Evolutionary conservation across 2,113 vertebrate genomes (phyloP).

Genomic region (Calypte anna): DNA sequence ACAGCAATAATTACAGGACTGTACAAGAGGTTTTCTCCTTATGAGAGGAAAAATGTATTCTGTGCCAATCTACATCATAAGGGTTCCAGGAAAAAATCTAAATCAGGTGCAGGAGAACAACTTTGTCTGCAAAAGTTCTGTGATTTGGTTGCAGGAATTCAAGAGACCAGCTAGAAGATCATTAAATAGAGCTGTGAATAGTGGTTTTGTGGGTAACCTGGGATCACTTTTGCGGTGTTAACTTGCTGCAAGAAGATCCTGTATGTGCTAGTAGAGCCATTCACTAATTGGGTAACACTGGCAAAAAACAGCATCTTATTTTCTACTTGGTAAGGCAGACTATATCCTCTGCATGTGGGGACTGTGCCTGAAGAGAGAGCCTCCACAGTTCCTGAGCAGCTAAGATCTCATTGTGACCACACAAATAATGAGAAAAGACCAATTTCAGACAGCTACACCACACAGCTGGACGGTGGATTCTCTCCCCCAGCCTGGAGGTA

Average conservation of each 20-base stretch:
- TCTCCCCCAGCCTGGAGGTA: neutral
- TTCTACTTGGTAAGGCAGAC: neutral
- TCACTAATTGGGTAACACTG: neutral
- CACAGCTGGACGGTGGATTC: neutral
- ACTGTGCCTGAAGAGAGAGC: neutral
- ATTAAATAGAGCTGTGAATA: neutral
- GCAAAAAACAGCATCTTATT: neutral
- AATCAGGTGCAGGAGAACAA: neutral
- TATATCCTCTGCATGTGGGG: neutral
- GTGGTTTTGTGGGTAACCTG: neutral
- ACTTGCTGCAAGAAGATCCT: neutral
- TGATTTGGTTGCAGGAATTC: neutral
- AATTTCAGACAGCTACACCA: neutral
- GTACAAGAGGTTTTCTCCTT: neutral
- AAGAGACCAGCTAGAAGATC: neutral
- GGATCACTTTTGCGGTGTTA: neutral
- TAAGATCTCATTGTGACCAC: neutral
- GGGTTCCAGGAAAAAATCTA: neutral
- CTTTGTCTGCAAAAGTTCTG: neutral
- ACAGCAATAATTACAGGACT: neutral
- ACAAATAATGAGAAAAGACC: rapidly evolving
- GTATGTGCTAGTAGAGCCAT: neutral
- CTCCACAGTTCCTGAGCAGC: neutral
- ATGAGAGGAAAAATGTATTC: neutral
- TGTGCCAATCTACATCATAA: neutral